phyloP scores from a whole-genome alignment of 2,888 invertebrate genomes.

The Tenthredo livida region DNA sequence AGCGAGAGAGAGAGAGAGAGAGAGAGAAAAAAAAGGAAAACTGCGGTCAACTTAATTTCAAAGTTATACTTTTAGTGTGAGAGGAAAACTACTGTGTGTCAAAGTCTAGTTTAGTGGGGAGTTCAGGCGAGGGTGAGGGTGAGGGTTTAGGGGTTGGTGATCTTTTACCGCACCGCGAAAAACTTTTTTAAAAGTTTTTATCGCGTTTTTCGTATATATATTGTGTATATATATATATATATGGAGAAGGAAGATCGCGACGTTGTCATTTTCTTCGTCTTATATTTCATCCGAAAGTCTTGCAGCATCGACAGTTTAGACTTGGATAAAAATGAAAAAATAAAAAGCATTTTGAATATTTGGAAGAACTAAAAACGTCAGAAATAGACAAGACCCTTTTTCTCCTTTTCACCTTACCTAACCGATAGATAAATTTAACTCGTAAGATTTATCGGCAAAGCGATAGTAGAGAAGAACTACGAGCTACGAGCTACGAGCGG shows the following conservation, averaged over 20 bases:
- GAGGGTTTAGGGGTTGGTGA: background rate
- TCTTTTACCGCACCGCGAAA: background rate
- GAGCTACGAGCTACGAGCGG: background rate
- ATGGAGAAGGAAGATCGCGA: background rate
- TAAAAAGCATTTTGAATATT: background rate
- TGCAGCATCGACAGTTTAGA: constrained; percentile 10
- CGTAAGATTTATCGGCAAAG: background rate
- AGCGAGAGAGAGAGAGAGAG: too few species aligned
- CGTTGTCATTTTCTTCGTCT: background rate
- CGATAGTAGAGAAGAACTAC: background rate
- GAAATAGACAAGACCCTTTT: background rate
- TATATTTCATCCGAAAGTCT: background rate
- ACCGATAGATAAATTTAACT: background rate
- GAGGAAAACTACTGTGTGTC: background rate
- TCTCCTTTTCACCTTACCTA: background rate
- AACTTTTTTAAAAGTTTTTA: background rate
- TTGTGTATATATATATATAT: background rate
- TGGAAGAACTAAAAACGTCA: background rate
- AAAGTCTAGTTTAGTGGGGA: background rate
- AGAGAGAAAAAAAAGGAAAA: background rate
- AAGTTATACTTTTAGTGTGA: background rate
- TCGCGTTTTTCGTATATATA: background rate
- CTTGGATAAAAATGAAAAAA: background rate
- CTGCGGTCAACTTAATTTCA: background rate
- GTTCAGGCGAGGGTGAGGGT: too few species aligned